Percentiles rank a stretch among this genome's conserved stretches.
Evolutionary conservation across 2,797 vertebrate species (phyloP).

Genomic region (Darevskia nairensis): DNA sequence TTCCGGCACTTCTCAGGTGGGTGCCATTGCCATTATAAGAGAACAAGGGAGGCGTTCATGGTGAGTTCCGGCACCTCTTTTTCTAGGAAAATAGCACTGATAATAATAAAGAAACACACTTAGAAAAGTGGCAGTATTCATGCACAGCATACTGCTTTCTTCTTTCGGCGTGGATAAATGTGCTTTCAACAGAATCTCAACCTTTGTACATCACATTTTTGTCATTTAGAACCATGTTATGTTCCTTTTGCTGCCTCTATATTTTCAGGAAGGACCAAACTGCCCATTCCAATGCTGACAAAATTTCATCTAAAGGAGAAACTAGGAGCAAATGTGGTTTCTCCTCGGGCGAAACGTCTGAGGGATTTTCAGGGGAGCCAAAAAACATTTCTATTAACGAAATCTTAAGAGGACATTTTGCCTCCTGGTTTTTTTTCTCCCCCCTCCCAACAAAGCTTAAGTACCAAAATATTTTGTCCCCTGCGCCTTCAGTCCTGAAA

Average conservation of each 20-base stretch:
- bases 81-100: background rate
- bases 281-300: background rate
- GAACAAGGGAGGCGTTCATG: no score
- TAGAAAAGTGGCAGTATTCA: background rate
- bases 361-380: background rate
- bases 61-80: no score
- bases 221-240: background rate
- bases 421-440: background rate
- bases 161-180: no score
- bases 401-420: no score
- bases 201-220: no score
- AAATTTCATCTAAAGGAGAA: background rate
- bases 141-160: no score
- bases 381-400: background rate
- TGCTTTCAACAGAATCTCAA: no score
- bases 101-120: background rate
- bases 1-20: no score
- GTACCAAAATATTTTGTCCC: background rate
- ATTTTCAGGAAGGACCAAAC: background rate
- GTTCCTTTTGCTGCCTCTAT: background rate
- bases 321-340: background rate
- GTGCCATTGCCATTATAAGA: no score
- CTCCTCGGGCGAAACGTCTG: background rate
- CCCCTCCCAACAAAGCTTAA: background rate
- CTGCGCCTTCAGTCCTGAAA: background rate